Conservation (phyloP, 2,797 vertebrate species). For the Gallinago nigripennis region DNA sequence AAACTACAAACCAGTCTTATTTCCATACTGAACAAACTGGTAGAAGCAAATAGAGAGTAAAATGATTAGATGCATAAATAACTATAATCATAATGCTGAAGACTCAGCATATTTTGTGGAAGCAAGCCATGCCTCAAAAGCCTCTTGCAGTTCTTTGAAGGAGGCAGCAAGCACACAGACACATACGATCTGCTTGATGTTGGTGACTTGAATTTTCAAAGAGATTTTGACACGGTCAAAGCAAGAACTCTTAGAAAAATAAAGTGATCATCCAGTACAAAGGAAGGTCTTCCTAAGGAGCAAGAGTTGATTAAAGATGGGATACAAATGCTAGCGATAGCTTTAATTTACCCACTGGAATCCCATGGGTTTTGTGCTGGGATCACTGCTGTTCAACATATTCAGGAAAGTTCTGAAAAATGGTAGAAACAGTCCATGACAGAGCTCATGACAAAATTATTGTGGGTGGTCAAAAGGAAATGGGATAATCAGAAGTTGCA, state of each 20-base stretch:
- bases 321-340: not conserved
- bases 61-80: conserved; percentile 45
- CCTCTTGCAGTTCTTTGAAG: not conserved
- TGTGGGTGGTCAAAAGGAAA: not conserved
- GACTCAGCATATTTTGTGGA: conserved; percentile 38
- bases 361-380: not conserved
- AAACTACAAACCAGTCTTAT: conserved; percentile 20
- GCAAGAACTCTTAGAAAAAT: not conserved
- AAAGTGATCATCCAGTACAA: not conserved
- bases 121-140: conserved; percentile 1
- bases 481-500: not conserved
- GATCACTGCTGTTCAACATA: not conserved
- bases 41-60: conserved; percentile 24
- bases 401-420: not conserved
- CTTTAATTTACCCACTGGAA: not conserved
- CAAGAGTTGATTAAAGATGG: not conserved
- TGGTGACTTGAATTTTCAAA: not conserved
- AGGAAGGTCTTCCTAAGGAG: not conserved
- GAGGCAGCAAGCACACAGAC: not conserved
- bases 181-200: not conserved
- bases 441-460: not conserved
- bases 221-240: not conserved
- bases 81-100: conserved; percentile 36
- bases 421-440: not conserved
- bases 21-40: conserved; percentile 60